phyloP scores from a whole-genome alignment of 2,113 vertebrate genomes.

The rat (Rattus norvegicus) region DNA sequence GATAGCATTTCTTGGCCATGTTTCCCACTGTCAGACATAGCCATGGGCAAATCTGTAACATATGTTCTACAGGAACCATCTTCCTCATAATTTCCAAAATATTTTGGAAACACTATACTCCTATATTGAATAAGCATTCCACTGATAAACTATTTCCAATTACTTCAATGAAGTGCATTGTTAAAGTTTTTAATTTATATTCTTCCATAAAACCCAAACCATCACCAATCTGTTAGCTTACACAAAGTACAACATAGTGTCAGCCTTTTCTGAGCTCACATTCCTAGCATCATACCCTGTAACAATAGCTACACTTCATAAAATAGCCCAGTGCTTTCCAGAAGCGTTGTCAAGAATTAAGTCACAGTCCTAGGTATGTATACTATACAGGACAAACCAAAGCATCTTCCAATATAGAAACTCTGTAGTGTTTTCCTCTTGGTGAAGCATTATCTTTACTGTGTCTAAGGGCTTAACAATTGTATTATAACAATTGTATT shows the following conservation, averaged over 20 bases:
- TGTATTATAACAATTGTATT: neutral
- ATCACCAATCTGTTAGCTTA: constrained; percentile 9
- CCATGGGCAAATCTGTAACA: neutral
- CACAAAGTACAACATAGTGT: neutral
- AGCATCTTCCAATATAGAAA: neutral
- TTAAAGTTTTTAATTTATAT: constrained; percentile 7
- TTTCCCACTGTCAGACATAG: neutral
- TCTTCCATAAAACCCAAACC: neutral
- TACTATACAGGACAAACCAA: neutral
- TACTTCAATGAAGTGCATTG: neutral
- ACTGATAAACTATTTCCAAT: constrained; percentile 35
- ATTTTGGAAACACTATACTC: neutral
- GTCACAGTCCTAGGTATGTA: neutral
- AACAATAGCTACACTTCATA: neutral
- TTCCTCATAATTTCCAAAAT: neutral
- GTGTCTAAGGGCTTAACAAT: neutral
- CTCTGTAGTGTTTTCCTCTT: neutral
- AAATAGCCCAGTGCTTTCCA: constrained; percentile 18
- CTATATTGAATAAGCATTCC: neutral
- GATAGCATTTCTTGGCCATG: neutral
- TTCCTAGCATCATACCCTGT: neutral
- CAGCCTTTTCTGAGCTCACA: neutral
- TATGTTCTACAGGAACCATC: neutral
- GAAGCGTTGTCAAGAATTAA: neutral
- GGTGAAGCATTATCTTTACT: neutral